Base-by-base conservation (phyloP, 2,888 invertebrate species). In the Tachina grossa region DNA sequence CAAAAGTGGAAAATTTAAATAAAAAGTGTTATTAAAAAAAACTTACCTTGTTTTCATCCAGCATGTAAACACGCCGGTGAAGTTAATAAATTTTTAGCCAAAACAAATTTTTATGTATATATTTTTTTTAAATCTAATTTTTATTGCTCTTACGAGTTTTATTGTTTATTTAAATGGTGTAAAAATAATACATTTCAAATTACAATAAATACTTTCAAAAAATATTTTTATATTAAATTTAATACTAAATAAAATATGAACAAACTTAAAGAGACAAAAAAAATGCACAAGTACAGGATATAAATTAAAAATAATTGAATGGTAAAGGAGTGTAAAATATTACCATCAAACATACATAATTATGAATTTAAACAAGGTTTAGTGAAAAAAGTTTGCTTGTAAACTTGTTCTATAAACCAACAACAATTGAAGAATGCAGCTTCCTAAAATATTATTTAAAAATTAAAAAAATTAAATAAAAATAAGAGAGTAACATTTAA, bases 171-270 rank as follows among this genome's bases (percentile, higher is more conserved):
- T 76, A 59, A 72, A 5, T 47, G 53, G 39, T 69, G 49, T 81
- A 78, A 84, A 81, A 86, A 81, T 84, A 86, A 86, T 84, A 81
- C 86, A 78, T 78, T 81, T 55, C 65, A 69, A 63, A 65, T 83
- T 77, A 82, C 77, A 86, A 84, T 84, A 86, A 86, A 81, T 84
- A 77, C 61, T 74, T 86, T 86, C 61, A 39, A n/a, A 13, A 45
- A 63, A 9, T 41, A 31, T 66, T 43, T 9, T 61, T 22, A 79
- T 61, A 19, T 68, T 51, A 43, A 79, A 80, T 69, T 71, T 85
- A 82, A 55, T 72, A 49, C 19, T 80, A 72, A 55, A 31, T 80
- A 72, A 55, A 31, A 61, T 11, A 83, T 39, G 22, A 59, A 47
- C 55, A 69, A 61, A 78, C 71, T 79, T 78, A 72, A 77, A 55